Base-by-base conservation (phyloP, 2,888 invertebrate genomes). In the Ormyrus nitidulus region DNA sequence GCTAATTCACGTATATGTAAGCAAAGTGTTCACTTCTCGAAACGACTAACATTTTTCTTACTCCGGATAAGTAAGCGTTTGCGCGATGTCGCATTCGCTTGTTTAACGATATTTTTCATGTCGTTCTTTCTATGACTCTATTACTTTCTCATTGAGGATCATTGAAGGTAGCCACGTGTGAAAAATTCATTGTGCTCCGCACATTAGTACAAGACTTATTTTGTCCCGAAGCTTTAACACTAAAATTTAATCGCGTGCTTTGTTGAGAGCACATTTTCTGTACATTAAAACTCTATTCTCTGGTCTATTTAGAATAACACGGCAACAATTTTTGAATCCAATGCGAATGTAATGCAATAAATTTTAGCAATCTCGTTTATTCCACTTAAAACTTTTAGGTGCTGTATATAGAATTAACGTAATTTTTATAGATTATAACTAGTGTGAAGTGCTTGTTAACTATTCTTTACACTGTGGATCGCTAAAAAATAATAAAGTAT, bases 241-340 rank as follows among this genome's bases (percentile, higher is more conserved):
- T 72, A 8, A 34, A 69, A 69, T 65, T 64, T 51, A 61, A 77
- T 58, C 44, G 11, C 13, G 53, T 51, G 34, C 76, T 66, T 46
- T 48, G 34, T 5, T n/a, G 4, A 13, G 46, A 53, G 54, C 71
- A 48, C 11, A 9, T 64, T 58, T 49, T 74, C 59, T 77, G 62
- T 75, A 71, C 8, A 79, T 79, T 73, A 49, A 56, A 76, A 48
- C 48, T 58, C 68, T 77, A 10, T 77, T 51, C 62, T 79, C 58
- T 71, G 72, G 11, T 58, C 61, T 77, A 64, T 70, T 19, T 80
- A 80, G 77, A 78, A 71, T 79, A 83, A 78, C 75, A 64, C 68
- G 68, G 54, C 64, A 54, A 65, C 34, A 77, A 10, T 7, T 77
- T 64, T 51, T 58, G 6, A 56, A 5, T 69, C 13, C 53, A 51